Conservation (phyloP, 2,113 vertebrate genomes). For the Heptranchias perlo region DNA sequence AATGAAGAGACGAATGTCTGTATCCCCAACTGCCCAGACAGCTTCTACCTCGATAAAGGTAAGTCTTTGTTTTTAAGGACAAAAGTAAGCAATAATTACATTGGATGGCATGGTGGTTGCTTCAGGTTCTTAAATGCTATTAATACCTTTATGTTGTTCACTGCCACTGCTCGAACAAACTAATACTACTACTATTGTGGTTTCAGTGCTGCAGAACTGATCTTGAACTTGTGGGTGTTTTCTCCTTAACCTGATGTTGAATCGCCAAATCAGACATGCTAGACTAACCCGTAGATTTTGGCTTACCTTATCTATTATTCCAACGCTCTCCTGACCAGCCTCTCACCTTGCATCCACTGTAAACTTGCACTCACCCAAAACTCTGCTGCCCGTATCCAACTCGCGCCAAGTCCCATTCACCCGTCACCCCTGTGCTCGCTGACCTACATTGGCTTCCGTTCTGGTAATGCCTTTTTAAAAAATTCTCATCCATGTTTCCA, state of each 20-base stretch:
- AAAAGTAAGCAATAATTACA: neutral
- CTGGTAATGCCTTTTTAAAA: too few relatives aligned
- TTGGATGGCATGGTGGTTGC: neutral
- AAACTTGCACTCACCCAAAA: too few relatives aligned
- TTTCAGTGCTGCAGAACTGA: neutral
- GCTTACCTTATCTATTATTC: neutral
- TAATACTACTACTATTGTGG: neutral
- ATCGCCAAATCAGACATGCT: neutral
- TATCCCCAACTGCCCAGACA: conserved; percentile 70
- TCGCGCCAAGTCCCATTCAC: too few relatives aligned
- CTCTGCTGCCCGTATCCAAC: too few relatives aligned
- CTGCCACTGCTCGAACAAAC: neutral
- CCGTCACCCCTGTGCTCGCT: too few relatives aligned
- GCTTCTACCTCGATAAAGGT: conserved; percentile 83
- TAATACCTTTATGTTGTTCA: neutral
- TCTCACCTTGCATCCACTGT: too few relatives aligned
- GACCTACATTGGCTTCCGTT: too few relatives aligned
- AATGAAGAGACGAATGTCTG: conserved; percentile 81
- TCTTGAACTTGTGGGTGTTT: neutral
- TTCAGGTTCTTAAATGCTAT: neutral
- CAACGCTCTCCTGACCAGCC: too few relatives aligned
- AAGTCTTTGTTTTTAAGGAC: conserved; percentile 41
- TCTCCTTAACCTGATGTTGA: neutral
- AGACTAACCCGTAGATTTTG: neutral
- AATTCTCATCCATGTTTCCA: too few relatives aligned